phyloP scores from a whole-genome alignment of 1,140 invertebrate species.

The Zeugodacus cucurbitae region DNA sequence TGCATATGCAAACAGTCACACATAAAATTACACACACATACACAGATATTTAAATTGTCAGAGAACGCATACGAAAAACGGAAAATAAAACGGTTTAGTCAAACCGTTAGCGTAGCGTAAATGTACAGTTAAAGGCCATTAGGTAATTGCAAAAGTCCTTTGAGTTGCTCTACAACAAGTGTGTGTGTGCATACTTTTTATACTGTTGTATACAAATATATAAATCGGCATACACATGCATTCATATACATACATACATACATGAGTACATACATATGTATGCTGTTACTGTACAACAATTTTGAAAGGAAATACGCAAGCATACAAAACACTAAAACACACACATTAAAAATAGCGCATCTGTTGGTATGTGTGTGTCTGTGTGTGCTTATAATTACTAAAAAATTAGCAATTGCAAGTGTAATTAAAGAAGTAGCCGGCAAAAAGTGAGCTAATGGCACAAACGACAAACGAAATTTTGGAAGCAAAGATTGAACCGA shows the following conservation, averaged over 20 bases:
- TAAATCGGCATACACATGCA: not conserved
- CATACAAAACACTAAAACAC: no score
- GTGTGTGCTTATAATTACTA: not conserved
- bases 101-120: slow-evolving; percentile 22
- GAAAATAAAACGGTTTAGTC: slow-evolving; percentile 47
- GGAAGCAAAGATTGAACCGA: not conserved
- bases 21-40: not conserved
- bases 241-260: not conserved
- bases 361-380: no score
- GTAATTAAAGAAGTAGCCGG: not conserved
- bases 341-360: no score
- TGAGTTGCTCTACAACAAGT: not conserved
- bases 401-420: slow-evolving; percentile 5
- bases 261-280: not conserved
- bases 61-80: not conserved
- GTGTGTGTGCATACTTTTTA: not conserved
- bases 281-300: not conserved
- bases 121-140: not conserved
- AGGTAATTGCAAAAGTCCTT: slow-evolving; percentile 25
- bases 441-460: not conserved
- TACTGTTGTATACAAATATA: not conserved
- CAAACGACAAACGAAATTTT: not conserved
- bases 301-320: no score
- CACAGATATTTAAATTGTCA: not conserved
- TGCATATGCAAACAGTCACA: not conserved